Conservation (phyloP, 2,113 vertebrate genomes). For the Trichechus manatus region DNA sequence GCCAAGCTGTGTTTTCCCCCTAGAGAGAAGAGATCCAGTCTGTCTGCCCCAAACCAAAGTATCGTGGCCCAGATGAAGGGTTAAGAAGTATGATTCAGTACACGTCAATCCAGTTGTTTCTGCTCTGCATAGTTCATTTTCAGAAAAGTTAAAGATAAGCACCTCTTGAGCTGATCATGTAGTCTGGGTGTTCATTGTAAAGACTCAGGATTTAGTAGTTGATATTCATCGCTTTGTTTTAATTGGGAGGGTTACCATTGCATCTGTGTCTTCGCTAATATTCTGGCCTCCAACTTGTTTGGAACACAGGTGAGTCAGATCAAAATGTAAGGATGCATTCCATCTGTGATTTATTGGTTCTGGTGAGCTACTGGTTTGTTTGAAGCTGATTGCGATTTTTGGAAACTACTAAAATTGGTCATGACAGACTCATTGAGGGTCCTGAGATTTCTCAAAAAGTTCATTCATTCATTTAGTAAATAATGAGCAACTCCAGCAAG, state of each 20-base stretch:
- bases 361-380: background rate
- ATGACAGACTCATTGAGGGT: background rate
- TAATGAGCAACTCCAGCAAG: background rate
- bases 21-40: background rate
- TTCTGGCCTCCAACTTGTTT: background rate
- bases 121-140: background rate
- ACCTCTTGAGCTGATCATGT: background rate
- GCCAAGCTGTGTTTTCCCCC: background rate
- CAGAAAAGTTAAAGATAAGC: background rate
- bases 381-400: background rate
- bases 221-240: background rate
- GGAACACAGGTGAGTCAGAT: background rate
- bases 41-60: background rate
- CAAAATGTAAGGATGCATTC: background rate
- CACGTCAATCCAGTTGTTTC: background rate
- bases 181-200: background rate
- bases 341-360: background rate
- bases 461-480: background rate
- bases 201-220: background rate
- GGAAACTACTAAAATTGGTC: background rate
- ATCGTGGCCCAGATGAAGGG: background rate
- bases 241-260: background rate
- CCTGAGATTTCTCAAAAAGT: constrained; percentile 11
- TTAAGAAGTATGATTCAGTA: too few species aligned
- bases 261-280: background rate